Conservation (phyloP, 2,113 vertebrate species). For the Paramormyrops kingsleyae region DNA sequence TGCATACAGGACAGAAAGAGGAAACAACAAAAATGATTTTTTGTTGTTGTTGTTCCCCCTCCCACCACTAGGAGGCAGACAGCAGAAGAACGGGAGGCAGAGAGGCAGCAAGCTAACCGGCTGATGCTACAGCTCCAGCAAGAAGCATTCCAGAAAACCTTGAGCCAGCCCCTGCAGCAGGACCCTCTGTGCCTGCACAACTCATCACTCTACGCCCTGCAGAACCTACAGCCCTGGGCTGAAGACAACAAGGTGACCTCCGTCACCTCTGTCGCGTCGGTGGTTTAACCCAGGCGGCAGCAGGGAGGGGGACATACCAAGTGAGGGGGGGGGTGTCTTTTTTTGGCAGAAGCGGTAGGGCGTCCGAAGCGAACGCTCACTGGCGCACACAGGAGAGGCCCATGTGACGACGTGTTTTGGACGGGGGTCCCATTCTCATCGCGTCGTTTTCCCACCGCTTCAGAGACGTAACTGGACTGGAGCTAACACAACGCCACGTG, state of each 20-base stretch:
- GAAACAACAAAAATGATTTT: neutral
- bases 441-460: neutral
- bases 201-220: slow-evolving; percentile 90
- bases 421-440: neutral
- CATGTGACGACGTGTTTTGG: neutral
- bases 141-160: slow-evolving; percentile 89
- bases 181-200: slow-evolving; percentile 97
- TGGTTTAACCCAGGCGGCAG: slow-evolving; percentile 65
- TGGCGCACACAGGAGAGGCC: neutral
- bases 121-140: slow-evolving; percentile 96
- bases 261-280: slow-evolving; percentile 82
- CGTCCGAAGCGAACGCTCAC: neutral
- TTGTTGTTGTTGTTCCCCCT: neutral
- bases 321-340: neutral
- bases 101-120: slow-evolving; percentile 90
- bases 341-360: neutral
- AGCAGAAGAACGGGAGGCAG: slow-evolving; percentile 89
- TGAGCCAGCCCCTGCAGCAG: slow-evolving; percentile 81
- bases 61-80: slow-evolving; percentile 80
- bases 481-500: neutral
- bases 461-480: slow-evolving; percentile 9
- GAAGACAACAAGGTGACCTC: slow-evolving; percentile 93
- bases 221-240: slow-evolving; percentile 97
- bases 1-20: neutral
- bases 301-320: neutral